Conservation (phyloP, 2,113 vertebrate genomes). For the Hippopotamus amphibius region DNA sequence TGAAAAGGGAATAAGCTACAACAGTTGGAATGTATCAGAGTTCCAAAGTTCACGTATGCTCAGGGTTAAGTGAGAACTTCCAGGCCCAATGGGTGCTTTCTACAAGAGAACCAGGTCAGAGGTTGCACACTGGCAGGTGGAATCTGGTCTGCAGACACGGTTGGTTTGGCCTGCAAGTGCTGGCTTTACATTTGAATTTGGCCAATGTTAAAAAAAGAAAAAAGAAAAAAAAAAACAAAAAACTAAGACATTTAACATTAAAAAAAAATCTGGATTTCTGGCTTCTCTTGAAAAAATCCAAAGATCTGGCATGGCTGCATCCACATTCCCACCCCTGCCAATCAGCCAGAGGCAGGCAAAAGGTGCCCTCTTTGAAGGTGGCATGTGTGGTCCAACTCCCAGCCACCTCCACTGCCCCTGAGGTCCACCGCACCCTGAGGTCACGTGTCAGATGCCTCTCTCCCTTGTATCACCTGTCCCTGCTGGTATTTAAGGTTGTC, state of each 20-base stretch:
- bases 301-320: not conserved
- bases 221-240: not conserved
- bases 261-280: slow-evolving; percentile 28
- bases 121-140: not conserved
- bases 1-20: not conserved
- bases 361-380: not conserved
- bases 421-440: not conserved
- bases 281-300: not conserved
- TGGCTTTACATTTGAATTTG: not conserved
- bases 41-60: not conserved
- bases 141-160: not conserved
- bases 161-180: not conserved
- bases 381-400: not conserved
- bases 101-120: not conserved
- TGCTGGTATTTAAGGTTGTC: not conserved
- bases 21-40: not conserved
- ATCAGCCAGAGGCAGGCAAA: not conserved
- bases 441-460: not conserved
- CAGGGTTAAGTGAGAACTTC: not conserved
- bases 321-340: not conserved
- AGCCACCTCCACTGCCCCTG: rapidly evolving
- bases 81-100: not conserved
- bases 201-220: not conserved
- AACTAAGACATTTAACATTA: not conserved
- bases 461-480: not conserved